Percentiles rank a stretch among this genome's conserved stretches.
phyloP scores from a whole-genome alignment of 2,113 vertebrate species.

The Coregonus clupeaformis region DNA sequence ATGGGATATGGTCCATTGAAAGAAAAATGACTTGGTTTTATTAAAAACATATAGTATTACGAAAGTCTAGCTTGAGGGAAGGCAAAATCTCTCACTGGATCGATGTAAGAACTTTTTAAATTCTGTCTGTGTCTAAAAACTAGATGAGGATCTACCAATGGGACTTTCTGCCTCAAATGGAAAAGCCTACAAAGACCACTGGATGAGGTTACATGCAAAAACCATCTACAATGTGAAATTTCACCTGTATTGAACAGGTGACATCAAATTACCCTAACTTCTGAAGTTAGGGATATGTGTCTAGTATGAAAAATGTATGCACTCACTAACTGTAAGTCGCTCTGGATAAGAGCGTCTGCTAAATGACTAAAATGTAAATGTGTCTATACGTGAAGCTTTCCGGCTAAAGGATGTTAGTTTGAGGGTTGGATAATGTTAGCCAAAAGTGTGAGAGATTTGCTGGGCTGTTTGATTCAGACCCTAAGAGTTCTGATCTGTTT shows the following conservation, averaged over 20 bases:
- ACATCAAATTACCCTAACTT: too few species aligned
- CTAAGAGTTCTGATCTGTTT: background rate
- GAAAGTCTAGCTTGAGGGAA: slow-evolving; percentile 30
- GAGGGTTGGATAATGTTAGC: background rate
- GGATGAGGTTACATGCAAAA: slow-evolving; percentile 33
- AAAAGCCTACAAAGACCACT: background rate
- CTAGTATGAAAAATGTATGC: too few species aligned
- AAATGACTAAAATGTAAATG: too few species aligned
- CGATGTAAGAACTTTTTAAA: too few species aligned
- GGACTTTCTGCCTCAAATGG: background rate
- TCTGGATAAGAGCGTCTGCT: too few species aligned
- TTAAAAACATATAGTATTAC: slow-evolving; percentile 52
- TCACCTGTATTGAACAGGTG: too few species aligned
- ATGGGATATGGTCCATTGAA: slow-evolving; percentile 61
- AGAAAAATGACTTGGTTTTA: slow-evolving; percentile 56
- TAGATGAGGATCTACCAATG: too few species aligned
- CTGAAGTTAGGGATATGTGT: background rate
- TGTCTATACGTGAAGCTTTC: background rate
- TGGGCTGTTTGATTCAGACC: background rate
- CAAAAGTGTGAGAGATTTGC: background rate
- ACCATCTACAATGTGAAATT: slow-evolving; percentile 30
- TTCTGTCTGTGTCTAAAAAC: too few species aligned
- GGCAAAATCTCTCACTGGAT: too few species aligned
- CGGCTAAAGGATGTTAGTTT: background rate
- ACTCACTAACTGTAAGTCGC: too few species aligned